Evolutionary conservation across 2,797 vertebrate genomes (phyloP).

Genomic region (Sciurus vulgaris): DNA sequence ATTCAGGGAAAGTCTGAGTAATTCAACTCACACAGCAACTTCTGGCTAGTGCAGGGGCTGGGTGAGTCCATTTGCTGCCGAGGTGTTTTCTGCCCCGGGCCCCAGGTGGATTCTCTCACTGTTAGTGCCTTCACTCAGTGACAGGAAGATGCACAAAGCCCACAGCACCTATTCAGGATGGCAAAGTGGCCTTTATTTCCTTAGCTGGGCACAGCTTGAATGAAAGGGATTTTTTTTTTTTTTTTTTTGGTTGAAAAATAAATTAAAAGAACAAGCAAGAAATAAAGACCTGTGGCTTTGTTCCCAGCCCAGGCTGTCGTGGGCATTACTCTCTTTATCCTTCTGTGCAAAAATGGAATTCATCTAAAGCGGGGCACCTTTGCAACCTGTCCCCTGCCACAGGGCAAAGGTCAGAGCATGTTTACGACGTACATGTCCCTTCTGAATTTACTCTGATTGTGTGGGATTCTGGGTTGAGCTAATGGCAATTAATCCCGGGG

Average conservation of each 20-base stretch:
- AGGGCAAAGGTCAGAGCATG: not conserved
- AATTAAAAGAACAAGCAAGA: not conserved
- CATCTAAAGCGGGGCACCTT: too few species aligned
- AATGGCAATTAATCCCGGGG: not conserved
- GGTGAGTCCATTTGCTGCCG: not conserved
- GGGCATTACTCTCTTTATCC: not conserved
- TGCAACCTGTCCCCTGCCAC: rapidly evolving
- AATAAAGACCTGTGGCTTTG: not conserved
- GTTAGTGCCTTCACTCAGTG: not conserved
- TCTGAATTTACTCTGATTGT: not conserved
- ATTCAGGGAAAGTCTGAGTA: too few species aligned
- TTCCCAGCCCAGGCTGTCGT: not conserved
- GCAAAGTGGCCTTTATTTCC: not conserved
- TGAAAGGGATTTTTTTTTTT: not conserved
- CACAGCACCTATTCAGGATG: not conserved
- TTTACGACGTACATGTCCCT: rapidly evolving
- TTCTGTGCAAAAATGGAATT: not conserved
- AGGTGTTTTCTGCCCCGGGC: not conserved
- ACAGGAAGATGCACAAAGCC: not conserved
- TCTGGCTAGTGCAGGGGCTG: too few species aligned
- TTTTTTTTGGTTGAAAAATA: not conserved
- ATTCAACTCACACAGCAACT: not conserved
- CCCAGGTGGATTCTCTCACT: too few species aligned
- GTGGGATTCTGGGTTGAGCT: not conserved
- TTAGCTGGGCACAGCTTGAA: not conserved